Conservation (phyloP, 2,888 invertebrate genomes). For the Drosophila affinis region DNA sequence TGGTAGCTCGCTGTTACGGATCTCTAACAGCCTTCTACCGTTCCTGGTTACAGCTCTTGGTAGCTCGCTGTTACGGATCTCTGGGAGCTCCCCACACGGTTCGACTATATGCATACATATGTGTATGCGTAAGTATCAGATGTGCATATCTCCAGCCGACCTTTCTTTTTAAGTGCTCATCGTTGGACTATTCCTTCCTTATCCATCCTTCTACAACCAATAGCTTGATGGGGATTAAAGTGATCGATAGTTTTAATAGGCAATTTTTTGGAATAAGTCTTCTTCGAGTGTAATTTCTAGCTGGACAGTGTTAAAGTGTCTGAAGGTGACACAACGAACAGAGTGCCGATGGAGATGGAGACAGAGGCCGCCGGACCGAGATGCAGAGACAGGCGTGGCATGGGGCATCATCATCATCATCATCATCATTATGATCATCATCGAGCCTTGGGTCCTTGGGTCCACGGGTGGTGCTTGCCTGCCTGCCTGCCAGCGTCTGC, state of each 20-base stretch:
- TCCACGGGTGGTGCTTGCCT: slow-evolving; percentile 62
- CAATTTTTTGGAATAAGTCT: no score
- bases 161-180: no score
- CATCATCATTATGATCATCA: slow-evolving; percentile 19
- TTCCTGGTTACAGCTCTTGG: no score
- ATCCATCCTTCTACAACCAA: no score
- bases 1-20: neutral
- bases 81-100: neutral
- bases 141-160: no score
- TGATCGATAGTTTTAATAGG: no score
- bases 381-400: neutral
- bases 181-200: no score
- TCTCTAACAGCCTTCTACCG: no score
- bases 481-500: slow-evolving; percentile 47
- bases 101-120: no score
- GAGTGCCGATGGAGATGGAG: slow-evolving; percentile 10
- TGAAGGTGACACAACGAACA: slow-evolving; percentile 50
- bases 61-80: neutral
- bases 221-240: no score
- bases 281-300: neutral
- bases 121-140: no score
- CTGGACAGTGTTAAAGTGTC: slow-evolving; percentile 44
- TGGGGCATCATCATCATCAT: slow-evolving; percentile 35
- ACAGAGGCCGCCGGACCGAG: slow-evolving; percentile 7
- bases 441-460: neutral